Conservation (phyloP, 2,113 vertebrate species). For the Oreotrochilus melanogaster region DNA sequence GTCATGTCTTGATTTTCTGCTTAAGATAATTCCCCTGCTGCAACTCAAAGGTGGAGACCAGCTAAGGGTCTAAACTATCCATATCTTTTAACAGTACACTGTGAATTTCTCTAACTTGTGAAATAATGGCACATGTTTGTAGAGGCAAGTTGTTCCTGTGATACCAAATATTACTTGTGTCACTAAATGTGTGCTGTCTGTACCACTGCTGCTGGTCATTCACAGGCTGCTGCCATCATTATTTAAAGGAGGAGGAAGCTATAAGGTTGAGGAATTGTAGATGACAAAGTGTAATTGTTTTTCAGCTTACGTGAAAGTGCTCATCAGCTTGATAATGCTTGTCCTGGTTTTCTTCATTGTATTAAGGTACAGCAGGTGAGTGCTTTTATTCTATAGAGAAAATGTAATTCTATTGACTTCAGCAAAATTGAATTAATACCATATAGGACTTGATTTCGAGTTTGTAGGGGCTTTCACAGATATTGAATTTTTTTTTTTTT, state of each 20-base stretch:
- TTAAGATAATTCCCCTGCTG: not conserved
- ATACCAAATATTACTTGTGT: not conserved
- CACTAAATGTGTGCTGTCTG: not conserved
- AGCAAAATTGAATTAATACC: conserved; percentile 22
- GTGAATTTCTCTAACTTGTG: not conserved
- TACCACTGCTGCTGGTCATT: not conserved
- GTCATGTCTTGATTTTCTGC: not conserved
- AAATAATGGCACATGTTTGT: not conserved
- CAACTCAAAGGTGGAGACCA: not conserved
- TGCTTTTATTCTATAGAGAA: conserved; percentile 1
- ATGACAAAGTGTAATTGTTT: conserved; percentile 12
- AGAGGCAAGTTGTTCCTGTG: not conserved
- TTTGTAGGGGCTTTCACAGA: conserved; percentile 32
- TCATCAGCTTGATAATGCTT: conserved; percentile 52
- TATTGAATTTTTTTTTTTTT: not conserved
- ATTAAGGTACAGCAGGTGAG: conserved; percentile 45
- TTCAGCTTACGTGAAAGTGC: conserved; percentile 40
- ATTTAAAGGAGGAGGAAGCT: not conserved
- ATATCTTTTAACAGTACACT: not conserved
- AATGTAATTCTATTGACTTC: conserved; percentile 24
- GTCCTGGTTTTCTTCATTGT: not conserved
- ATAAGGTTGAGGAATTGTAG: not conserved
- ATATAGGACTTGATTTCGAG: conserved; percentile 12
- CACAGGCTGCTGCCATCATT: not conserved
- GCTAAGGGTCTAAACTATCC: not conserved